Conservation (phyloP, 2,113 vertebrate species). For the Rhineura floridana region DNA sequence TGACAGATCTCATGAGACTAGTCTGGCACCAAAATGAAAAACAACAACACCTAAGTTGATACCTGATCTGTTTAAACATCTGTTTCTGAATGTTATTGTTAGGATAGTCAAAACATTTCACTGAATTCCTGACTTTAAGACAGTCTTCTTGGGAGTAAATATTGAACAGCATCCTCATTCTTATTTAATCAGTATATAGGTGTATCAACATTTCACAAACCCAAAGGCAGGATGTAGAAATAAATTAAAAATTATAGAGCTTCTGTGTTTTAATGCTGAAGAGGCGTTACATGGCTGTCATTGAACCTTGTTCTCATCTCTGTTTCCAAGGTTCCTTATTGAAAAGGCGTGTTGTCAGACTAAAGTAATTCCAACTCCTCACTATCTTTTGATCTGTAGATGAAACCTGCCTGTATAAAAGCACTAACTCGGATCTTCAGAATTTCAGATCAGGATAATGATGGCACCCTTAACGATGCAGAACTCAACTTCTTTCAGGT, state of each 20-base stretch:
- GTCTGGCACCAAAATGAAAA: background rate
- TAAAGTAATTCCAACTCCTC: background rate
- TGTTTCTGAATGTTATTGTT: constrained; percentile 3
- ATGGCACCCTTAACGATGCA: constrained; percentile 95
- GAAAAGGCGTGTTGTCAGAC: background rate
- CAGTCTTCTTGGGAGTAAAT: background rate
- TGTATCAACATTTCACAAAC: background rate
- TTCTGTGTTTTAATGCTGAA: background rate
- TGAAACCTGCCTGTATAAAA: constrained; percentile 95
- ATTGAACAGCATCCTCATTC: background rate
- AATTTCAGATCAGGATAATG: constrained; percentile 97
- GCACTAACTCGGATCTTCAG: constrained; percentile 96
- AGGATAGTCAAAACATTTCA: background rate
- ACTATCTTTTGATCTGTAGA: constrained; percentile 74
- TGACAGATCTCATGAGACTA: background rate
- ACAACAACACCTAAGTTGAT: background rate
- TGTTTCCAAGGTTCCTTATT: background rate
- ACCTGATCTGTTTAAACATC: background rate
- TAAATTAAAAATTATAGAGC: background rate
- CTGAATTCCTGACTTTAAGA: background rate
- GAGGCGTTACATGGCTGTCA: background rate
- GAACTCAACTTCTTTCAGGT: constrained; percentile 99
- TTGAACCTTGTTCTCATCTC: background rate
- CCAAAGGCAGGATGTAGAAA: background rate
- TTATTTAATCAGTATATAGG: background rate